Percentiles rank a stretch among this genome's conserved stretches.
Evolutionary conservation across 1,140 invertebrate genomes (phyloP).

Genomic region (Penaeus indicus): DNA sequence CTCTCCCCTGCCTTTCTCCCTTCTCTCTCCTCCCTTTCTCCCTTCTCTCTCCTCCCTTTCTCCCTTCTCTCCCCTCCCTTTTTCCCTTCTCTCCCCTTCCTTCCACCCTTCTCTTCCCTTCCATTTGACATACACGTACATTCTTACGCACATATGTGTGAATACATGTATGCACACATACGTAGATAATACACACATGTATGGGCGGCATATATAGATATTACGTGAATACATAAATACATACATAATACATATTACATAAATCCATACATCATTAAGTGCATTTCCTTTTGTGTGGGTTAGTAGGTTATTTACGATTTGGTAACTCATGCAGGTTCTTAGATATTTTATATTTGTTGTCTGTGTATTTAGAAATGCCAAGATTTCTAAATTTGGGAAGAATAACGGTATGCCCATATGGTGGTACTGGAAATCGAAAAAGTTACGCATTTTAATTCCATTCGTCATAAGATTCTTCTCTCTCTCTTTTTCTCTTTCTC

Average conservation of each 20-base stretch:
- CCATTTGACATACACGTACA: background rate
- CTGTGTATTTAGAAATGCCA: no score
- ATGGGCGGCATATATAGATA: background rate
- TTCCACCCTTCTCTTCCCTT: no score
- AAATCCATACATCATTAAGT: background rate
- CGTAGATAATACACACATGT: background rate
- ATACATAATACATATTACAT: background rate
- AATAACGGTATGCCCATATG: no score
- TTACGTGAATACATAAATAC: background rate
- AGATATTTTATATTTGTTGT: no score
- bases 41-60: background rate
- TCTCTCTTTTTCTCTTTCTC: background rate
- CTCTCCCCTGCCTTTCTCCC: constrained; percentile 23
- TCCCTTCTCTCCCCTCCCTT: background rate
- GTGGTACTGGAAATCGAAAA: no score
- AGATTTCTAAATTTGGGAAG: no score
- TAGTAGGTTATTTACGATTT: background rate
- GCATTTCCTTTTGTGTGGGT: background rate
- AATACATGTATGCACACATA: background rate
- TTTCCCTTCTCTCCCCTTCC: no score
- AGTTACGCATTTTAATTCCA: no score
- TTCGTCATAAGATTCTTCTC: background rate
- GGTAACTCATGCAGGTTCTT: no score
- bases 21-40: constrained; percentile 31
- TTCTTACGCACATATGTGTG: background rate